Evolutionary conservation across 2,888 invertebrate genomes (phyloP).

Genomic region (Anaspis maculata): DNA sequence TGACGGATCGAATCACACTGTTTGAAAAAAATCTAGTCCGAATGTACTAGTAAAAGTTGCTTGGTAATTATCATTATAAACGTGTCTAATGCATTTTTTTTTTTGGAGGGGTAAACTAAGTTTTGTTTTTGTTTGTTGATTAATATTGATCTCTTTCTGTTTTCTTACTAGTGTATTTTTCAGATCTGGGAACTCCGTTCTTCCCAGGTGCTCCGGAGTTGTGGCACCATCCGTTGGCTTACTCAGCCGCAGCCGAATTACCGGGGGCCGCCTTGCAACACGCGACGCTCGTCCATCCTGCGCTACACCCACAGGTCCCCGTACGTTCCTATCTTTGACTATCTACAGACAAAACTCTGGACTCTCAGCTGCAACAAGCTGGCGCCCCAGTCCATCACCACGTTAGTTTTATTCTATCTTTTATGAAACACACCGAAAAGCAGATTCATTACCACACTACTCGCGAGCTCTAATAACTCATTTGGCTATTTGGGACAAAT

Average conservation of each 20-base stretch:
- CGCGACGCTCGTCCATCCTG: constrained; percentile 89
- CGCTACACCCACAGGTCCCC: constrained; percentile 95
- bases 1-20: too few relatives aligned
- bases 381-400: constrained; percentile 49
- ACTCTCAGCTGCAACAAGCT: constrained; percentile 41
- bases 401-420: constrained; percentile 43
- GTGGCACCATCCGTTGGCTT: constrained; percentile 87
- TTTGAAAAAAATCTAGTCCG: too few relatives aligned
- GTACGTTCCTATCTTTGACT: constrained; percentile 97
- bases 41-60: too few relatives aligned
- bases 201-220: constrained; percentile 91
- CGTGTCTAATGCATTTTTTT: too few relatives aligned
- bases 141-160: constrained; percentile 10
- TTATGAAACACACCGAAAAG: constrained; percentile 3
- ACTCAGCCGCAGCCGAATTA: constrained; percentile 67
- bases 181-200: constrained; percentile 93
- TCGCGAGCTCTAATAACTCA: constrained; percentile 2
- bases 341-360: constrained; percentile 75
- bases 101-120: too few relatives aligned
- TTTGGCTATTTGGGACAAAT: too few relatives aligned
- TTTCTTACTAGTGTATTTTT: constrained; percentile 30
- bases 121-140: constrained; percentile 6
- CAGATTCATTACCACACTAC: constrained; percentile 7
- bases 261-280: constrained; percentile 76
- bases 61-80: too few relatives aligned